phyloP scores from a whole-genome alignment of 2,113 vertebrate species.

The Rhombomys opimus region DNA sequence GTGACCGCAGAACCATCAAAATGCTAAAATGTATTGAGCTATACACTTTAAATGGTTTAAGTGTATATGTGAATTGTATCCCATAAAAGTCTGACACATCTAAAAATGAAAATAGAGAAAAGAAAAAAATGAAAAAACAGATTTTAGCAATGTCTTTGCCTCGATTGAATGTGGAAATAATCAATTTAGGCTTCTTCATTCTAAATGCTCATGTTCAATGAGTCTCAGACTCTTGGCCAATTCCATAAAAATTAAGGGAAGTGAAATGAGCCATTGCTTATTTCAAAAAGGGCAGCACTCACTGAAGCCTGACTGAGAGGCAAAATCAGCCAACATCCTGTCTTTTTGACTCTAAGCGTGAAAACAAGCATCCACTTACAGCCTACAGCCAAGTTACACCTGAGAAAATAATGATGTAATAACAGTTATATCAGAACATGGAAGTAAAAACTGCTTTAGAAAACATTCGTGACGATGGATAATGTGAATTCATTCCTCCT shows the following conservation, averaged over 20 bases:
- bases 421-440: background rate
- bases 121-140: background rate
- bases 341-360: background rate
- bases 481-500: slow-evolving; percentile 14
- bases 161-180: background rate
- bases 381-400: background rate
- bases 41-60: background rate
- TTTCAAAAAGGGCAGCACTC: background rate
- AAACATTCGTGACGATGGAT: background rate
- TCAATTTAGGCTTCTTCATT: background rate
- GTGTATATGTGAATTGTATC: background rate
- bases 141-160: background rate
- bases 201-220: background rate
- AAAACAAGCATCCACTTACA: background rate
- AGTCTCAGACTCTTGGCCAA: slow-evolving; percentile 27
- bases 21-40: background rate
- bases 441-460: slow-evolving; percentile 22
- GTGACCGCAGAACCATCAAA: background rate
- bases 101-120: background rate
- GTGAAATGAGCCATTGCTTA: slow-evolving; percentile 26
- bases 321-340: background rate
- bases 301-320: slow-evolving; percentile 1
- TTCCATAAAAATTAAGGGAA: slow-evolving; percentile 15
- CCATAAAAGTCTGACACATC: background rate
- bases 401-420: background rate